Conservation (phyloP, 2,113 vertebrate species). For the Antennarius striatus region DNA sequence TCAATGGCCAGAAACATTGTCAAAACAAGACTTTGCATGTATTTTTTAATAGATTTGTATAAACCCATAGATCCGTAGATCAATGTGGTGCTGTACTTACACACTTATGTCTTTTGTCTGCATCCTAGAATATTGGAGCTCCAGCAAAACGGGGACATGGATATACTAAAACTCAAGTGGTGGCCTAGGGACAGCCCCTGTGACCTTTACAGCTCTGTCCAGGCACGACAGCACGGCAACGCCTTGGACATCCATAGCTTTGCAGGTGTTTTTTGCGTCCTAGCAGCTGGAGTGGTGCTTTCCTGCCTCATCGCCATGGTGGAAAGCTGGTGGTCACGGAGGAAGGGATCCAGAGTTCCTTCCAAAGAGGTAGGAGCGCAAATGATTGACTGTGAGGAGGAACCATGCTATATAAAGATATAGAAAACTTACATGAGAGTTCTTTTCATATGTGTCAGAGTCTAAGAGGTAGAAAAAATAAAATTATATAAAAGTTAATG, state of each 20-base stretch:
- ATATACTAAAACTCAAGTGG: slow-evolving; percentile 96
- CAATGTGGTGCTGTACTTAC: not conserved
- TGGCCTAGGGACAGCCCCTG: slow-evolving; percentile 95
- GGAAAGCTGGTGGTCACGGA: slow-evolving; percentile 98
- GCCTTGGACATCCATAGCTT: slow-evolving; percentile 98
- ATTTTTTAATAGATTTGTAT: not conserved
- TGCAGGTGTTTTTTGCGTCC: slow-evolving; percentile 96
- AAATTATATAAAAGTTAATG: too few species aligned
- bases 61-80: not conserved
- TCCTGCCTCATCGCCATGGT: slow-evolving; percentile 98
- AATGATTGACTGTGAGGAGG: slow-evolving; percentile 7
- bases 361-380: slow-evolving; percentile 92
- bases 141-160: slow-evolving; percentile 98
- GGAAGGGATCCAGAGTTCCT: slow-evolving; percentile 95
- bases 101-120: not conserved
- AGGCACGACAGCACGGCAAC: slow-evolving; percentile 88
- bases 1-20: not conserved
- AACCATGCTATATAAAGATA: not conserved
- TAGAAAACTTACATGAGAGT: too few species aligned
- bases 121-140: slow-evolving; percentile 93
- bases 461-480: too few species aligned
- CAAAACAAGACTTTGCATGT: too few species aligned
- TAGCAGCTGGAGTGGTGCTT: slow-evolving; percentile 95
- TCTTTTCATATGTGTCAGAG: too few species aligned
- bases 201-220: slow-evolving; percentile 91